phyloP scores from a whole-genome alignment of 2,113 vertebrate genomes.

The Pheucticus melanocephalus region DNA sequence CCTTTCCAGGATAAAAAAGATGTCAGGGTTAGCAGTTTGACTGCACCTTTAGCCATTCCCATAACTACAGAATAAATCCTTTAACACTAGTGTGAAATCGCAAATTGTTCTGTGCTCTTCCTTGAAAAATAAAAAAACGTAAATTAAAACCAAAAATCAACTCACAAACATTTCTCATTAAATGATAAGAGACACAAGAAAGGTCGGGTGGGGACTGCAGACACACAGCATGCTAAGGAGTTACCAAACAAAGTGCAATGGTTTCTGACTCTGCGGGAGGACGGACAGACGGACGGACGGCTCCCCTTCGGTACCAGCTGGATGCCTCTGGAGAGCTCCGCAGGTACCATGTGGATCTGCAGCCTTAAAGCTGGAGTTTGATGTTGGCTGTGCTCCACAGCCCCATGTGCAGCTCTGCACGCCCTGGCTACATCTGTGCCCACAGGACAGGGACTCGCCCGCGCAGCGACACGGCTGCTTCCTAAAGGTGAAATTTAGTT shows the following conservation, averaged over 20 bases:
- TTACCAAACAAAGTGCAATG: conserved; percentile 63
- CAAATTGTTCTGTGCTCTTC: conserved; percentile 67
- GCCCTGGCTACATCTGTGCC: neutral
- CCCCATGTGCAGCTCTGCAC: neutral
- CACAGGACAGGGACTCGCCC: neutral
- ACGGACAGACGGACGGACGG: neutral
- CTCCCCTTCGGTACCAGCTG: conserved; percentile 10
- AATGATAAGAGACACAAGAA: conserved; percentile 36
- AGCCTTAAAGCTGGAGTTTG: neutral
- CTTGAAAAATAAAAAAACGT: conserved; percentile 11
- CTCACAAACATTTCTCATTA: conserved; percentile 29
- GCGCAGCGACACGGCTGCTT: neutral
- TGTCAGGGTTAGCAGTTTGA: conserved; percentile 29
- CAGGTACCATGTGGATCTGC: neutral
- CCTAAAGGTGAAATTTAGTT: conserved; percentile 3
- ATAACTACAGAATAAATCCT: conserved; percentile 52
- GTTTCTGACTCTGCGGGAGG: conserved; percentile 15
- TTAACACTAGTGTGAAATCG: conserved; percentile 39
- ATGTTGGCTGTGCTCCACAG: neutral
- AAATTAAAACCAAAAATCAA: conserved; percentile 9
- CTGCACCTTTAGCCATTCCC: conserved; percentile 34
- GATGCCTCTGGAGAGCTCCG: neutral
- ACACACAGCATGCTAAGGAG: conserved; percentile 38
- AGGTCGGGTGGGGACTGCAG: neutral
- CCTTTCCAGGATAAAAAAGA: neutral